phyloP scores from a whole-genome alignment of 1,140 invertebrate genomes.

The Triops longicaudatus region DNA sequence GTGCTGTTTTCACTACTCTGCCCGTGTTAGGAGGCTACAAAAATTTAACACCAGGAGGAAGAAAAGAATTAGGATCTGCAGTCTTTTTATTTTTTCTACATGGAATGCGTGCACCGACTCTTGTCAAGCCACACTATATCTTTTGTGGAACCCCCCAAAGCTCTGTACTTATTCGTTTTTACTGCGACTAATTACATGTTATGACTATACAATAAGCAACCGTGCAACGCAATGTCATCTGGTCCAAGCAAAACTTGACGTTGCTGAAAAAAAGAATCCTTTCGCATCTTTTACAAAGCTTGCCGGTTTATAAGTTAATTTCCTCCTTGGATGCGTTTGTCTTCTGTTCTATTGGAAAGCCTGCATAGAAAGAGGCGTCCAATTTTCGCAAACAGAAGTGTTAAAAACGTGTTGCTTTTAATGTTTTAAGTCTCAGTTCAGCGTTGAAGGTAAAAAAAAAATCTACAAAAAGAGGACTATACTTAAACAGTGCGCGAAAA shows the following conservation, averaged over 20 bases:
- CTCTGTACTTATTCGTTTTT: neutral
- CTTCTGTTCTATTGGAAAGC: no score
- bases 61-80: neutral
- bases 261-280: no score
- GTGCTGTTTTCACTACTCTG: no score
- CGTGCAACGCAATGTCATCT: no score
- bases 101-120: neutral
- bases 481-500: neutral
- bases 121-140: neutral
- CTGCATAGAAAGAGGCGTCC: no score
- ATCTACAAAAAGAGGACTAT: neutral
- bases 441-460: neutral
- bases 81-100: neutral
- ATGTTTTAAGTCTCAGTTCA: neutral
- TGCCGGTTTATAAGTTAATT: no score
- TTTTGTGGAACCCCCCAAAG: neutral
- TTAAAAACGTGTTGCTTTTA: neutral
- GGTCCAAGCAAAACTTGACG: no score
- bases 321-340: no score
- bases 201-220: neutral
- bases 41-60: neutral
- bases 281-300: no score
- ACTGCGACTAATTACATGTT: conserved; percentile 5
- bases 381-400: neutral
- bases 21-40: neutral